Percentiles rank a stretch among this genome's conserved stretches.
Evolutionary conservation across 2,797 vertebrate species (phyloP).

Genomic region (Alca torda): DNA sequence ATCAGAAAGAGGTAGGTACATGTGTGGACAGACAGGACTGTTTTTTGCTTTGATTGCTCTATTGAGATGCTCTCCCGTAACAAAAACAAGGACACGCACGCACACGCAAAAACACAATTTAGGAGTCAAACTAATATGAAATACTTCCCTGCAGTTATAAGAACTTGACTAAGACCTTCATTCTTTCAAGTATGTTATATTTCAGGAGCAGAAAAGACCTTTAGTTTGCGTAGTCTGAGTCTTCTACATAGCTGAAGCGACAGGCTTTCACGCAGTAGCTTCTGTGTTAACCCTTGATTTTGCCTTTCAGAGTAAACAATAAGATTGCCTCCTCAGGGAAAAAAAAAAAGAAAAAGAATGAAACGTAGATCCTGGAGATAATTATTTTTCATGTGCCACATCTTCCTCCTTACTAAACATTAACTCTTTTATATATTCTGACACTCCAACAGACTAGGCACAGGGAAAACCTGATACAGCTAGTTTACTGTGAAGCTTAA

Average conservation of each 20-base stretch:
- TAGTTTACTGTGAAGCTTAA: not conserved
- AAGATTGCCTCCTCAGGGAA: not conserved
- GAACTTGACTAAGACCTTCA: not conserved
- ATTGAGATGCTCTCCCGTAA: not conserved
- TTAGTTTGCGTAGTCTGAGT: not conserved
- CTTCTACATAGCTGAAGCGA: not conserved
- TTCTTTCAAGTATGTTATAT: constrained; percentile 17
- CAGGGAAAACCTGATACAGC: not conserved
- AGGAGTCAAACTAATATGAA: not conserved
- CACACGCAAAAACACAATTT: not conserved
- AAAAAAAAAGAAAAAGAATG: not conserved
- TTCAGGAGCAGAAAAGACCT: constrained; percentile 5
- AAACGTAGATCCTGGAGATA: not conserved
- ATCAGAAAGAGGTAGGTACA: not conserved
- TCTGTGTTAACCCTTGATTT: constrained; percentile 14
- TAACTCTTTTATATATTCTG: not conserved
- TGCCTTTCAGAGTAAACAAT: constrained; percentile 5
- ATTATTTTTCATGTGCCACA: not conserved
- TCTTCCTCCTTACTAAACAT: not conserved
- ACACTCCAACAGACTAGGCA: not conserved
- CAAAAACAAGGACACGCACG: not conserved
- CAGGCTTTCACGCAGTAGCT: not conserved
- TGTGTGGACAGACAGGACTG: not conserved
- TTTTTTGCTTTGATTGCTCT: not conserved
- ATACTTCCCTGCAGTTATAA: not conserved